Evolutionary conservation across 2,113 vertebrate genomes (phyloP).

Genomic region (Pantherophis guttatus): DNA sequence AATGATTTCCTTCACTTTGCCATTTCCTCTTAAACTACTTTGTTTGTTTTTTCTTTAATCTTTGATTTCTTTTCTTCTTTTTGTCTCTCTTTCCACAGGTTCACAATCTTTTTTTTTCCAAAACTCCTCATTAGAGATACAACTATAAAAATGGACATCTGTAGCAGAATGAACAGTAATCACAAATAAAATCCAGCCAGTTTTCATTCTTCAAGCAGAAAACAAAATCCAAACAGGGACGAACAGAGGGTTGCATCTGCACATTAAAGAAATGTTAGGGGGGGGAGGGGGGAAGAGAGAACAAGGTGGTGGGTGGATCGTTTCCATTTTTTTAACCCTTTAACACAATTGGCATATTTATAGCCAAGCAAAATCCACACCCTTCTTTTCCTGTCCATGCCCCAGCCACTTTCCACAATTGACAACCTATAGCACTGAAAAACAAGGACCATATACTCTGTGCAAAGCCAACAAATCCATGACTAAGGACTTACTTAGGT

Average conservation of each 20-base stretch:
- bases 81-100: neutral
- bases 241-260: neutral
- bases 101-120: neutral
- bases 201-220: neutral
- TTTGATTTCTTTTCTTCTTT: neutral
- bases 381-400: neutral
- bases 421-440: neutral
- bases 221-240: neutral
- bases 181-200: neutral
- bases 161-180: neutral
- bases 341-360: neutral
- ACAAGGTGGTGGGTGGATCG: neutral
- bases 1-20: neutral
- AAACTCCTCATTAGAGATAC: neutral
- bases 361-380: neutral
- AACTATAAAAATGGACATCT: neutral
- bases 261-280: neutral
- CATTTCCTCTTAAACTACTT: neutral
- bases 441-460: neutral
- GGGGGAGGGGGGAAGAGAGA: neutral
- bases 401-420: neutral
- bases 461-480: neutral
- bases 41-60: neutral
- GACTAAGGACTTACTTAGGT: neutral
- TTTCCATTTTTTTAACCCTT: neutral